Evolutionary conservation across 64 coral and sea anemone genomes (phyloP).

Genomic region (Orbicella faveolata): DNA sequence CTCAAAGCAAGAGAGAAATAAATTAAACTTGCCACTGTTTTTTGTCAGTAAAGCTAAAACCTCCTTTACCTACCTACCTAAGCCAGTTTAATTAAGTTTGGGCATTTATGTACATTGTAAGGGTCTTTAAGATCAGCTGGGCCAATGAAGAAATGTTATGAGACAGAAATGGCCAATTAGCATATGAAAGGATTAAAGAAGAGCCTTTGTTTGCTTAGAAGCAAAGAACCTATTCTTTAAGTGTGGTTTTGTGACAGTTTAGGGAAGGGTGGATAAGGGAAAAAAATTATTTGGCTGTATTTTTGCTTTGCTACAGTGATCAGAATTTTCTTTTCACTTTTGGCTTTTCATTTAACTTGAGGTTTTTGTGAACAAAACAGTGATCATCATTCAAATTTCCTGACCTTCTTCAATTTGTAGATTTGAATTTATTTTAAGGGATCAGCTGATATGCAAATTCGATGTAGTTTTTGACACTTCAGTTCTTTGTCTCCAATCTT

Average conservation of each 20-base stretch:
- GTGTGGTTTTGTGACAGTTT: slow-evolving; percentile 33
- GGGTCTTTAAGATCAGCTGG: neutral
- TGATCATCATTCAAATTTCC: neutral
- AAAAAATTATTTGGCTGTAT: neutral
- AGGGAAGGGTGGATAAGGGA: neutral
- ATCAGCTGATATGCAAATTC: slow-evolving; percentile 43
- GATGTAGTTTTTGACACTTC: slow-evolving; percentile 3
- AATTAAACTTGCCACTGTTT: neutral
- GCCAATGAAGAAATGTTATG: slow-evolving; percentile 2
- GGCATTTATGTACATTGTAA: neutral
- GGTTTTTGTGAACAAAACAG: neutral
- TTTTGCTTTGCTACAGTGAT: neutral
- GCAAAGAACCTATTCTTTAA: neutral
- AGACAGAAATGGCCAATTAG: neutral
- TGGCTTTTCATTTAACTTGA: neutral
- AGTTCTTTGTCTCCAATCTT: neutral
- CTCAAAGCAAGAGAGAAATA: neutral
- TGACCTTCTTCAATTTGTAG: neutral
- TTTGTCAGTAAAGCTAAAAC: neutral
- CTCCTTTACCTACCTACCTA: neutral
- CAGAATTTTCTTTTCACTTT: neutral
- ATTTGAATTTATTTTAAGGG: slow-evolving; percentile 21
- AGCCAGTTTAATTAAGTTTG: neutral
- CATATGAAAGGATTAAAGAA: slow-evolving; percentile 38
- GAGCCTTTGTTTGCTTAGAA: slow-evolving; percentile 27